Evolutionary conservation across 2,888 invertebrate species (phyloP).

Genomic region (Acronicta alni): DNA sequence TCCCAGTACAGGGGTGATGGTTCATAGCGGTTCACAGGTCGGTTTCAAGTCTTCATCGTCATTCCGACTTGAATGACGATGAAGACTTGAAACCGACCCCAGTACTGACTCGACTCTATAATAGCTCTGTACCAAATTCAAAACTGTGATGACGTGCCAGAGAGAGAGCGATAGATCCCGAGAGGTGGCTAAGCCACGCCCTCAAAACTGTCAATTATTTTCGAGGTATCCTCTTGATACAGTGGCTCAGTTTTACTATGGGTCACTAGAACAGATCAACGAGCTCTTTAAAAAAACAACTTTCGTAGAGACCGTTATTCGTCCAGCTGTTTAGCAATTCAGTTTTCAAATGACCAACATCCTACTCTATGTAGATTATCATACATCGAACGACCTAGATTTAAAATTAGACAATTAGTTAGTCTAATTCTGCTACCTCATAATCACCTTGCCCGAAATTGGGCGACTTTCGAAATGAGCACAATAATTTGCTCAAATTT

Average conservation of each 20-base stretch:
- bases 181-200: no score
- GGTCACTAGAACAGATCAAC: background rate
- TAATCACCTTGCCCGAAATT: constrained; percentile 25
- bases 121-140: no score
- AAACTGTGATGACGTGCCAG: no score
- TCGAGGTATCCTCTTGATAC: no score
- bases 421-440: constrained; percentile 8
- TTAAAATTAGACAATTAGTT: constrained; percentile 10
- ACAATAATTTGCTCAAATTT: background rate
- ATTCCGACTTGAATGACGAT: no score
- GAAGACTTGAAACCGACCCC: no score
- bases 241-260: background rate
- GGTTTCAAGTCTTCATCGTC: no score
- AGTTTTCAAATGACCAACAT: background rate
- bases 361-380: background rate
- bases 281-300: background rate
- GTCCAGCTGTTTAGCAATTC: constrained; percentile 2
- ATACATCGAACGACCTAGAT: constrained; percentile 12
- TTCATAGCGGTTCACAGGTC: no score
- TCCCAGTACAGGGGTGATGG: no score
- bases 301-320: background rate
- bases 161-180: no score
- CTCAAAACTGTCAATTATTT: no score
- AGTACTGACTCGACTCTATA: no score
- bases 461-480: constrained; percentile 14